Evolutionary conservation across 2,113 vertebrate species (phyloP).

Genomic region (Coptodon bakossiorum): DNA sequence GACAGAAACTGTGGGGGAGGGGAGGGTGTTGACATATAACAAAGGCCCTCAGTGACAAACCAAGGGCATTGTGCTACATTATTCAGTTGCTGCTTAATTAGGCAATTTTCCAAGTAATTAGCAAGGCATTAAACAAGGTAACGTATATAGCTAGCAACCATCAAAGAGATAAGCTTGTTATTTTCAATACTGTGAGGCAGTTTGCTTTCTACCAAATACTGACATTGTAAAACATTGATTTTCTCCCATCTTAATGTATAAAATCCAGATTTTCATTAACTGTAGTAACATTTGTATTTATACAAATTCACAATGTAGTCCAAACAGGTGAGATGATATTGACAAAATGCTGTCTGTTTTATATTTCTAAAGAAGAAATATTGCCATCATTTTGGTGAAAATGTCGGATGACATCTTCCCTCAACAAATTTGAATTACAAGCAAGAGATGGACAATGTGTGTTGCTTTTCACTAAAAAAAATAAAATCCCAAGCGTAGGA

Average conservation of each 20-base stretch:
- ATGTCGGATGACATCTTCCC: neutral
- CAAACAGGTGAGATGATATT: neutral
- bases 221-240: neutral
- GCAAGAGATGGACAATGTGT: neutral
- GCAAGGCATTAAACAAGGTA: neutral
- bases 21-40: neutral
- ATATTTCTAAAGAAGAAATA: neutral
- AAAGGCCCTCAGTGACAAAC: neutral
- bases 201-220: neutral
- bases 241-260: neutral
- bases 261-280: neutral
- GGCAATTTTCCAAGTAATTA: neutral
- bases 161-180: neutral
- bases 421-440: neutral
- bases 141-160: neutral
- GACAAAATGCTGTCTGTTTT: fast-evolving
- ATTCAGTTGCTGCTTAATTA: neutral
- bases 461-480: neutral
- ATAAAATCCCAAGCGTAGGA: neutral
- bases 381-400: neutral
- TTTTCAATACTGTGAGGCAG: neutral
- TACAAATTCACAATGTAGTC: neutral
- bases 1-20: neutral
- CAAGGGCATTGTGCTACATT: neutral
- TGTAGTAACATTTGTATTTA: neutral